Evolutionary conservation across 1,140 invertebrate genomes (phyloP), one percentile per base, ranked within the genome.

Genomic region (Leptopilina boulardi): DNA sequence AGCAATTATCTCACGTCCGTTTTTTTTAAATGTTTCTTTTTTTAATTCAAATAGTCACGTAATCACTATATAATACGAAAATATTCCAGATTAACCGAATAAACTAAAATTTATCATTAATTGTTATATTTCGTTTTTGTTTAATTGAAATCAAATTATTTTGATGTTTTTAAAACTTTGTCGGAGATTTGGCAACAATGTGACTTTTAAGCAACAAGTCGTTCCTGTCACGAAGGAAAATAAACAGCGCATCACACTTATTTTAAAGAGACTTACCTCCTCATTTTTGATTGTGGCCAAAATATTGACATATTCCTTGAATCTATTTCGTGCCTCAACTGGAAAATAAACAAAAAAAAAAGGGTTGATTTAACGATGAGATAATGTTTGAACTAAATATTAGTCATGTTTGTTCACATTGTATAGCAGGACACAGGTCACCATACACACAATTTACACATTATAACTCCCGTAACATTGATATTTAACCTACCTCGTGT

Each of bases 251-350:
- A 79, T 38, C 66, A 72, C 41, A 74, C 30, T 34, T 66, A n/a
- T 26, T 3, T 11, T 73, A 11, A 76, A 21, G 2, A 77, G 73
- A 87, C 88, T 77, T 78, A 91, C 90, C 87, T 94, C 94, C 86
- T 95, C 94, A 81, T 93, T 94, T 87, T 94, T 96, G 70, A 98
- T 97, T 8, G 94, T 95, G 3, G 97, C 96, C 78, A 99, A 90
- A 42, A 93, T 93, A 87, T 98, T 98, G 3, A 99, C 96, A 90
- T 96, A 97, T 77, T 97, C 95, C 91, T 98, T 98, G 87, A 98
- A 98, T 80, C 94, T 94, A 80, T 94, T 94, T 82, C 96, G 92
- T 1, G 96, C 96, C 89, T 96, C 94, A 89, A 95, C 95, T 96
- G 92, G 77, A 94, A 94, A 84, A 77, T 82, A 86, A 89, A n/a